These are phyloP conservation scores for Rotaria socialis DNA, from an alignment of 2,888 invertebrate species.

Conservation along the genomic window DNA sequence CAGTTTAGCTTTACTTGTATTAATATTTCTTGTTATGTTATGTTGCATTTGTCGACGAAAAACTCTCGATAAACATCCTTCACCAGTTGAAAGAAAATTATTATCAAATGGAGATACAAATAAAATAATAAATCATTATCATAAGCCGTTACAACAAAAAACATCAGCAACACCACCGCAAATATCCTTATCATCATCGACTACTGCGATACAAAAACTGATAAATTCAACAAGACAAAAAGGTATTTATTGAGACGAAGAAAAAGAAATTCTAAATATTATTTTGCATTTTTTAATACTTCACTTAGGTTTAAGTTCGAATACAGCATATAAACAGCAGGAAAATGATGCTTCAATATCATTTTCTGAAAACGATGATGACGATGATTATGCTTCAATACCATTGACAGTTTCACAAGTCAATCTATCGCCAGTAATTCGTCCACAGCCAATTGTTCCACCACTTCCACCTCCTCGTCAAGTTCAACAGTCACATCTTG, in stretches of 20 bases:
- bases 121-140: slow-evolving; percentile 3
- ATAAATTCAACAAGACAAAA: slow-evolving; percentile 17
- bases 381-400: slow-evolving; percentile 25
- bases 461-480: slow-evolving; percentile 25
- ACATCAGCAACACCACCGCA: not conserved
- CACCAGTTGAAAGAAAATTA: not conserved
- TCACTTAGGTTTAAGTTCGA: not conserved
- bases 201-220: slow-evolving; percentile 19
- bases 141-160: not conserved
- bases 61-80: not conserved
- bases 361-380: not conserved
- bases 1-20: not conserved
- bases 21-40: not conserved
- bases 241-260: not conserved
- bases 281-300: not conserved
- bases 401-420: slow-evolving; percentile 3
- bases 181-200: not conserved
- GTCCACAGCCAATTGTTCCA: not conserved
- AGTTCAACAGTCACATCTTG: not conserved
- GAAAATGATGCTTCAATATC: not conserved
- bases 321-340: not conserved
- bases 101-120: not conserved
- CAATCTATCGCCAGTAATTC: not conserved
- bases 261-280: too few species aligned
- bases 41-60: not conserved